These are phyloP conservation scores for Cheilosia urbana DNA, from an alignment of 2,888 invertebrate species.

Conservation along the genomic window DNA sequence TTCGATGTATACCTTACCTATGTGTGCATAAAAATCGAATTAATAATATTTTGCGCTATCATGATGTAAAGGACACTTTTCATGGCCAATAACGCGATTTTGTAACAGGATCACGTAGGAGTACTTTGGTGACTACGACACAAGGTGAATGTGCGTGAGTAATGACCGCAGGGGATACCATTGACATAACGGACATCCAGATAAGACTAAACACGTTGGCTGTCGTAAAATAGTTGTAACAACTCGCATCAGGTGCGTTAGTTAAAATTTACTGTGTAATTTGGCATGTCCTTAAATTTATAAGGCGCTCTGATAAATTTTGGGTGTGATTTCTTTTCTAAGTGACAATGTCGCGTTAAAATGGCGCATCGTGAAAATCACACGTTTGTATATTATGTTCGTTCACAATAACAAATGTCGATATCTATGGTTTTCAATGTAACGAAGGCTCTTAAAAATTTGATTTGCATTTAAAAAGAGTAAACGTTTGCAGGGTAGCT, in stretches of 20 bases:
- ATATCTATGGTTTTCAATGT: too few species aligned
- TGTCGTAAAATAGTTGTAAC: neutral
- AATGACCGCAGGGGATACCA: neutral
- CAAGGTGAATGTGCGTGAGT: neutral
- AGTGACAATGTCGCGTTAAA: too few species aligned
- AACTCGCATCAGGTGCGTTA: neutral
- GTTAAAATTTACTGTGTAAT: neutral
- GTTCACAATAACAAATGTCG: too few species aligned
- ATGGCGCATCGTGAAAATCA: too few species aligned
- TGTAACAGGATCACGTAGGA: slow-evolving; percentile 6
- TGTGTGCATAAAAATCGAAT: neutral
- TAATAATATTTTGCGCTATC: neutral
- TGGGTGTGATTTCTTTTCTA: too few species aligned
- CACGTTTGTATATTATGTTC: too few species aligned
- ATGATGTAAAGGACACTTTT: slow-evolving; percentile 10
- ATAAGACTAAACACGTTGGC: neutral
- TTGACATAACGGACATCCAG: neutral
- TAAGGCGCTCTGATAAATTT: neutral
- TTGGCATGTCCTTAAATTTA: neutral
- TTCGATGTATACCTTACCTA: neutral
- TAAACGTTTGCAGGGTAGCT: too few species aligned
- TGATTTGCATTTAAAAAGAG: too few species aligned
- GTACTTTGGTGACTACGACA: neutral
- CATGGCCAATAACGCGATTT: neutral
- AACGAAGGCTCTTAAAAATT: too few species aligned